A percentile compares a stretch with the other conserved stretches of the same genome.
phyloP scores from a whole-genome alignment of 2,888 invertebrate genomes.

The Hydrotaea cyrtoneurina region DNA sequence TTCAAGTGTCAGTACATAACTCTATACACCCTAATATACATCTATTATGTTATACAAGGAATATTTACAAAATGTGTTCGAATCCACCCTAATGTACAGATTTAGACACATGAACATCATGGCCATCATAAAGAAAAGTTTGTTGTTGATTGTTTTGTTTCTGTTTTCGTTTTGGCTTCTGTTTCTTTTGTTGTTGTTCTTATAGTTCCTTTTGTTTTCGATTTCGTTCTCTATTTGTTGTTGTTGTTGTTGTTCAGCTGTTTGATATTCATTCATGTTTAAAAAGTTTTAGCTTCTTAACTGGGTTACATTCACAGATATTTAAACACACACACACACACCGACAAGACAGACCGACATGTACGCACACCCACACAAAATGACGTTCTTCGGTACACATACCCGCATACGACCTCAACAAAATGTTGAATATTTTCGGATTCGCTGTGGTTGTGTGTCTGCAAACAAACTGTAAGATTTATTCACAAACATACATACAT shows the following conservation, averaged over 20 bases:
- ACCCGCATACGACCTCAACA: background rate
- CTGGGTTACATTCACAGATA: slow-evolving; percentile 40
- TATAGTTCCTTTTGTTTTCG: slow-evolving; percentile 6
- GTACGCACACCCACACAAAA: background rate
- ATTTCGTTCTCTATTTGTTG: too few relatives aligned
- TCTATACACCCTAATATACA: too few relatives aligned
- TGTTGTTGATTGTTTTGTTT: slow-evolving; percentile 32
- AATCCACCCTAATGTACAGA: background rate
- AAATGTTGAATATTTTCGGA: too few relatives aligned
- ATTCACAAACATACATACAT: too few relatives aligned
- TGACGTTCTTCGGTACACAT: background rate
- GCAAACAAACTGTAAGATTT: too few relatives aligned
- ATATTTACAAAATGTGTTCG: too few relatives aligned
- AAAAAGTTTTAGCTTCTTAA: slow-evolving; percentile 54
- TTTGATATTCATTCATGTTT: slow-evolving; percentile 24
- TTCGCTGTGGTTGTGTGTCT: too few relatives aligned
- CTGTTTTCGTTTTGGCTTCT: slow-evolving; percentile 4
- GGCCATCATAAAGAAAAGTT: slow-evolving; percentile 33
- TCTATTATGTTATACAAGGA: too few relatives aligned
- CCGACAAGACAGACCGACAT: background rate
- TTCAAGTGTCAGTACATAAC: too few relatives aligned
- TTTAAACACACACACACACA: slow-evolving; percentile 2
- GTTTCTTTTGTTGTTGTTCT: background rate
- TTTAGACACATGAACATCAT: background rate
- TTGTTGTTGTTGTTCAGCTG: too few relatives aligned